phyloP scores from a whole-genome alignment of 1,140 invertebrate species.

The Semibalanus balanoides region DNA sequence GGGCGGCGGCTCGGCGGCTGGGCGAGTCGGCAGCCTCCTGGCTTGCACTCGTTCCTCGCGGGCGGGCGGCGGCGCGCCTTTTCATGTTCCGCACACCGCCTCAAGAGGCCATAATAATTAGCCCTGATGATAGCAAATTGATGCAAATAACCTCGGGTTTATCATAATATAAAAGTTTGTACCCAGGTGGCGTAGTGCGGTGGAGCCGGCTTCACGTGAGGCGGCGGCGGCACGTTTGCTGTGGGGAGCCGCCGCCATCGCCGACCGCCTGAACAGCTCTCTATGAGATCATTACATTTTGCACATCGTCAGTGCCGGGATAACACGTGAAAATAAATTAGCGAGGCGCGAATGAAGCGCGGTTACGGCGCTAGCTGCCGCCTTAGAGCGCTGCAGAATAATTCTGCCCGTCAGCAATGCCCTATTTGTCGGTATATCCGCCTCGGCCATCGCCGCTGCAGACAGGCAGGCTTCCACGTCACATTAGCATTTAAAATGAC shows the following conservation, averaged over 20 bases:
- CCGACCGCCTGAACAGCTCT: not conserved
- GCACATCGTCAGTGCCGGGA: not conserved
- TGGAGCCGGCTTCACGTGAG: not conserved
- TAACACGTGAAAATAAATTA: constrained; percentile 1
- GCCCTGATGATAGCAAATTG: not conserved
- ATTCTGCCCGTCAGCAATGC: not conserved
- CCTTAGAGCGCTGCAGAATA: not conserved
- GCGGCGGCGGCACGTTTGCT: not conserved
- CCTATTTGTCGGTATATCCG: not conserved
- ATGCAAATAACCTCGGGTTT: not conserved
- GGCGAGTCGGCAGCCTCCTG: too few relatives aligned
- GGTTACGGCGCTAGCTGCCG: not conserved
- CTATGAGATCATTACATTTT: not conserved
- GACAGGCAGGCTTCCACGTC: not conserved
- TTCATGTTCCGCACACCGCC: not conserved
- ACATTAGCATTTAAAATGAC: not conserved
- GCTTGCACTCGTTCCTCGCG: too few relatives aligned
- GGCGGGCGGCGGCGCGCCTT: not conserved
- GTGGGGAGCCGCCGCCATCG: not conserved
- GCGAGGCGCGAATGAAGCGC: not conserved
- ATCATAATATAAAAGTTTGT: constrained; percentile 3
- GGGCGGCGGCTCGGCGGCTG: too few relatives aligned
- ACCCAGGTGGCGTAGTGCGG: not conserved
- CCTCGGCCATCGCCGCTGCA: too few relatives aligned
- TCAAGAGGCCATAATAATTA: not conserved